phyloP scores from a whole-genome alignment of 2,113 vertebrate genomes.

The Aramus guarauna region DNA sequence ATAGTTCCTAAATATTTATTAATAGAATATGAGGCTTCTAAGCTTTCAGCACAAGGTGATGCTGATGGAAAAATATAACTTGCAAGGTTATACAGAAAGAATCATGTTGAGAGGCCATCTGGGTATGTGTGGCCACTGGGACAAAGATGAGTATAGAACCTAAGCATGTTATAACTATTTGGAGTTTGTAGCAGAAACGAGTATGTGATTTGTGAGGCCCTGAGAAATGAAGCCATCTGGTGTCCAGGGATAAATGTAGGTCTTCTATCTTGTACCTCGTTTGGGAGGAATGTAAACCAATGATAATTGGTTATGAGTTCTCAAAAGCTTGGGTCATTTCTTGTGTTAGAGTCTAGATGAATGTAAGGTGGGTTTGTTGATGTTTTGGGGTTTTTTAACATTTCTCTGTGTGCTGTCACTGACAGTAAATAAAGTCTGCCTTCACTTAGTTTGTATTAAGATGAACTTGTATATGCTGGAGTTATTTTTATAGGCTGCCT shows the following conservation, averaged over 20 bases:
- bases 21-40: slow-evolving; percentile 18
- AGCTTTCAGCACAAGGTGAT: background rate
- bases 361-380: background rate
- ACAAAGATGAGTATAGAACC: background rate
- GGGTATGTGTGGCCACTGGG: background rate
- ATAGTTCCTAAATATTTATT: slow-evolving; percentile 60
- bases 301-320: background rate
- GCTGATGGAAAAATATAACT: background rate
- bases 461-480: background rate
- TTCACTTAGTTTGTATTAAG: background rate
- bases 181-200: background rate
- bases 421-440: background rate
- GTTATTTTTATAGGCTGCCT: background rate
- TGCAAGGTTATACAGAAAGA: background rate
- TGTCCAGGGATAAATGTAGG: background rate
- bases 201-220: background rate
- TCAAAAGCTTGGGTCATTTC: background rate
- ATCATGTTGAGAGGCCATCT: background rate
- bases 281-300: background rate
- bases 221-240: background rate
- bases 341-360: background rate
- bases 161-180: background rate
- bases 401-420: background rate
- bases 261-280: background rate
- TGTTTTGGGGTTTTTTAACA: background rate